Percentiles rank a stretch among this genome's conserved stretches.
phyloP scores from a whole-genome alignment of 1,140 invertebrate genomes.

The Eurosta solidaginis region DNA sequence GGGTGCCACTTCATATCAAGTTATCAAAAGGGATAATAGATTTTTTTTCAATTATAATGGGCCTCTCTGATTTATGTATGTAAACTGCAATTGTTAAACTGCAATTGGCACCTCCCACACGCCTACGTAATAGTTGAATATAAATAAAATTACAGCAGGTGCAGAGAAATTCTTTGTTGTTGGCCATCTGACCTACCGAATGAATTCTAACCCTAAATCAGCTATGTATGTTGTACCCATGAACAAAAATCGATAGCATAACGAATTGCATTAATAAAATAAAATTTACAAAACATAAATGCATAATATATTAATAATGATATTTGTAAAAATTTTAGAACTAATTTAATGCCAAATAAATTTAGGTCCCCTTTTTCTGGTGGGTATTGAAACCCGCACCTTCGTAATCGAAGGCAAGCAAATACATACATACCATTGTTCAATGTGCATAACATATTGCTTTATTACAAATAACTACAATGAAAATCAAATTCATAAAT shows the following conservation, averaged over 20 bases:
- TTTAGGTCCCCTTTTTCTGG: no score
- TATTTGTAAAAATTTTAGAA: no score
- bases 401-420: no score
- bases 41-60: no score
- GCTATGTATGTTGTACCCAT: neutral
- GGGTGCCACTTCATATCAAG: conserved; percentile 89
- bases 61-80: no score
- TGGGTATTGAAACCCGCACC: no score
- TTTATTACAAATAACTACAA: conserved; percentile 1
- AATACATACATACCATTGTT: no score
- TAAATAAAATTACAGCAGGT: neutral
- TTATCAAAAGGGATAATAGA: no score
- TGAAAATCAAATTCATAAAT: neutral
- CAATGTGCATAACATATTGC: no score
- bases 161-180: neutral
- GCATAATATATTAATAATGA: neutral
- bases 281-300: neutral
- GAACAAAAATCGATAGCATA: neutral
- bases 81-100: no score
- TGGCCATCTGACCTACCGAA: neutral
- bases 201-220: neutral
- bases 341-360: no score
- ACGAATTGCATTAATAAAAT: neutral
- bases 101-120: neutral
- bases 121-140: neutral